Conservation (phyloP, 2,113 vertebrate genomes). For the Pachypanchax playfairii region DNA sequence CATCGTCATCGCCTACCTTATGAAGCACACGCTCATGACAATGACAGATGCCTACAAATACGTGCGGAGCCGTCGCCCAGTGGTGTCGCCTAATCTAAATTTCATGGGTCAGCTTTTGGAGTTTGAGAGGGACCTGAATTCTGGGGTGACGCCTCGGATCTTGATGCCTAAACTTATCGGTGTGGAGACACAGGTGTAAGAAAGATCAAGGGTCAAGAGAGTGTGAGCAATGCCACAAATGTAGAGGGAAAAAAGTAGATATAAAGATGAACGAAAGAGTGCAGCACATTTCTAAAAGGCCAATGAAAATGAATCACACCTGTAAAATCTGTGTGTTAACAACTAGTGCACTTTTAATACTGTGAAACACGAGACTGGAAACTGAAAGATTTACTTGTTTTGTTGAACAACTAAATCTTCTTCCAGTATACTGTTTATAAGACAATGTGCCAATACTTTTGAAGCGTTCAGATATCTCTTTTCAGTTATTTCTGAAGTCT, state of each 20-base stretch:
- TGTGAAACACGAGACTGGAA: constrained; percentile 57
- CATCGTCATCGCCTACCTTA: constrained; percentile 86
- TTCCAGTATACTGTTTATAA: constrained; percentile 59
- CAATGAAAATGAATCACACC: constrained; percentile 8
- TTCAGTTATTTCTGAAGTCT: constrained; percentile 30
- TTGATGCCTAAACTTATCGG: constrained; percentile 84
- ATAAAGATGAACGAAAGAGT: constrained; percentile 1
- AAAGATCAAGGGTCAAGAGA: constrained; percentile 12
- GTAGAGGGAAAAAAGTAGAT: not conserved
- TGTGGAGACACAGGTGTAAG: constrained; percentile 85
- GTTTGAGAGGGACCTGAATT: constrained; percentile 87
- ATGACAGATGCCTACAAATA: constrained; percentile 89
- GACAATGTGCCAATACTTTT: constrained; percentile 76
- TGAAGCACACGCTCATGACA: constrained; percentile 90
- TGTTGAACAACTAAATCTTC: constrained; percentile 53
- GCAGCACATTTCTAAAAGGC: constrained; percentile 15
- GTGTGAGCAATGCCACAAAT: not conserved
- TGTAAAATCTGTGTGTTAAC: constrained; percentile 16
- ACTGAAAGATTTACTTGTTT: constrained; percentile 53
- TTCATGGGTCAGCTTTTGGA: constrained; percentile 89
- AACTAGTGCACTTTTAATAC: constrained; percentile 67
- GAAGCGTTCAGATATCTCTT: constrained; percentile 45
- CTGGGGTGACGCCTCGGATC: constrained; percentile 86
- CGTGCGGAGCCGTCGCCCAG: constrained; percentile 82
- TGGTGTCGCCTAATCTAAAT: constrained; percentile 87